phyloP scores from a whole-genome alignment of 2,888 invertebrate species.

The Desoria tigrina region DNA sequence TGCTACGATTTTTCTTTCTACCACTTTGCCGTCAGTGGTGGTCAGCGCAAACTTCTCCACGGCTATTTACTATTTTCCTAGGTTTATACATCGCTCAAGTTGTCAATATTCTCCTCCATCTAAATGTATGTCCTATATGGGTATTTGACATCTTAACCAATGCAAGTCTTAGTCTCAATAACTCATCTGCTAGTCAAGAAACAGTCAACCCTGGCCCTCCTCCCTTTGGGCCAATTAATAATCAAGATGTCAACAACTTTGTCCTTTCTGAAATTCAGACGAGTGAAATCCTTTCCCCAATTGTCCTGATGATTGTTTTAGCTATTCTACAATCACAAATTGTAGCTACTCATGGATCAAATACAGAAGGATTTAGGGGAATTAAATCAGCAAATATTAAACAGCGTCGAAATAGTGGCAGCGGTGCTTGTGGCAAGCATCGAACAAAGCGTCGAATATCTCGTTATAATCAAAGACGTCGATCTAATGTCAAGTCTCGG shows the following conservation, averaged over 20 bases:
- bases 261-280: constrained; percentile 47
- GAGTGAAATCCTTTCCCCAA: constrained; percentile 70
- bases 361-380: constrained; percentile 18
- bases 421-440: constrained; percentile 22
- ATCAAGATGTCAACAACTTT: background rate
- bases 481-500: constrained; percentile 19
- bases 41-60: constrained; percentile 80
- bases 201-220: background rate
- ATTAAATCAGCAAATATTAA: constrained; percentile 15
- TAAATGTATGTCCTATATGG: constrained; percentile 14
- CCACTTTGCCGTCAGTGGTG: constrained; percentile 88
- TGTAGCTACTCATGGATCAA: constrained; percentile 66
- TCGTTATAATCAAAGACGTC: constrained; percentile 31
- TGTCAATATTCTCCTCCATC: constrained; percentile 58
- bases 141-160: constrained; percentile 19
- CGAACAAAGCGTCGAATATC: constrained; percentile 33
- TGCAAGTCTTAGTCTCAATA: constrained; percentile 3
- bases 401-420: constrained; percentile 23
- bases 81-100: constrained; percentile 77
- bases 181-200: background rate
- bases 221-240: constrained; percentile 8
- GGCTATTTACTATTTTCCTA: constrained; percentile 70
- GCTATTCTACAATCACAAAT: constrained; percentile 80
- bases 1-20: constrained; percentile 77
- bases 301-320: constrained; percentile 71